Evolutionary conservation across 2,113 vertebrate species (phyloP), one percentile per base, ranked within the genome.

Genomic region (Monopterus albus): DNA sequence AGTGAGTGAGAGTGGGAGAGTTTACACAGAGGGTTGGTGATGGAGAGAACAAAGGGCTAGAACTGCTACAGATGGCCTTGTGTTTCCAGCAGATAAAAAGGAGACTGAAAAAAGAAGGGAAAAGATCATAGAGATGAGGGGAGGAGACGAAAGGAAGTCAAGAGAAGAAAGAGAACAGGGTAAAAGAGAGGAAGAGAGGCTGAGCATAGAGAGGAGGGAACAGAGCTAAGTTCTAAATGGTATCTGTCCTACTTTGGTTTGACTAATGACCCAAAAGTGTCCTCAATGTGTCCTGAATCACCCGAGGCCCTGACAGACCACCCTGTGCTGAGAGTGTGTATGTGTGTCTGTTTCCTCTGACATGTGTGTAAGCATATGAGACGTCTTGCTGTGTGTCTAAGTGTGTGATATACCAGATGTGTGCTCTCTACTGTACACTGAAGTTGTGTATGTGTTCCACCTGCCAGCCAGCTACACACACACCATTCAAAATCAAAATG

Each of bases 191-290:
- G 26, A 64, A 26, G 21, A 45, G 39, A 75, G 47, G 29, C 11
- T 40, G 47, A 67, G 64, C 18, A 51, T 42, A 55, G 43, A 23
- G 40, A 62, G 38, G 21, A 56, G 46, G 60, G 55, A 43, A 60
- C 35, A 76, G 58, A 60, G 55, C 39, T 36, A 61, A 52, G 76
- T 79, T 88, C 76, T 67, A 64, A 83, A 76, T n/a, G 82, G 88
- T 89, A 87, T 83, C 77, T 92, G 92, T 75, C 92, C 92, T 91
- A 93, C 86, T 92, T 93, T 87, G 79, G 66, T 83, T 70, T 90
- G 88, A 93, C 82, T 92, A 91, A 93, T 91, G 85, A 91, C 91
- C 72, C 85, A 65, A 71, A 84, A 87, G 78, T 91, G 91, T 92
- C 91, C 90, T 81, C 82, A 91, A 90, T 94, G 88, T 91, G 89